These are phyloP conservation scores for Tyrophagus putrescentiae DNA, from an alignment of 1,140 invertebrate species.

Conservation along the genomic window DNA sequence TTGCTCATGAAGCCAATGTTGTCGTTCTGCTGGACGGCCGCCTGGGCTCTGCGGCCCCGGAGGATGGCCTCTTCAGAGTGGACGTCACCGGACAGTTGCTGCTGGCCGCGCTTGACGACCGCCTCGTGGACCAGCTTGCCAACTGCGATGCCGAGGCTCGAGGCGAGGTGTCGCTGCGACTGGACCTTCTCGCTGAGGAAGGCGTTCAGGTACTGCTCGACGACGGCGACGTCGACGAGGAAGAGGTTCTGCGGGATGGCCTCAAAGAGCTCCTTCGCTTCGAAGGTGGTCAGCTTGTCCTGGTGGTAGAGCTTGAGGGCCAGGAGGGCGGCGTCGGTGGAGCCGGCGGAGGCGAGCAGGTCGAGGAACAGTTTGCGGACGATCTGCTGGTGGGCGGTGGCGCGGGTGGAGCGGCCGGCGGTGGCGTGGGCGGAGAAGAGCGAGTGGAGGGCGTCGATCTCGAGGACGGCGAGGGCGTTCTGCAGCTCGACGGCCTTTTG, in stretches of 20 bases:
- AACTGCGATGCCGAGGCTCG: slow-evolving; percentile 18
- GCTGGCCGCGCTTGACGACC: not conserved
- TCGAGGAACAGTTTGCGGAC: slow-evolving; percentile 21
- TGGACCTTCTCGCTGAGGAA: slow-evolving; percentile 3
- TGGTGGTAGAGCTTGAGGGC: slow-evolving; percentile 15
- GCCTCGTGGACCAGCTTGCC: slow-evolving; percentile 21
- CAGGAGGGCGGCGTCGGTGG: slow-evolving; percentile 11
- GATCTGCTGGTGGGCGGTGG: slow-evolving; percentile 18
- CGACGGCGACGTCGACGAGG: slow-evolving; percentile 17
- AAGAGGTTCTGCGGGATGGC: slow-evolving; percentile 24
- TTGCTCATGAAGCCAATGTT: too few species aligned
- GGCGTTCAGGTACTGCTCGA: slow-evolving; percentile 19
- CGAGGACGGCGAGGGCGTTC: slow-evolving; percentile 18
- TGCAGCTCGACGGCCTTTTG: slow-evolving; percentile 19
- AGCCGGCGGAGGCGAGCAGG: slow-evolving; percentile 19
- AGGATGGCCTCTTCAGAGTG: not conserved
- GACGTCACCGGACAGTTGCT: slow-evolving; percentile 8
- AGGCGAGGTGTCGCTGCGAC: slow-evolving; percentile 15
- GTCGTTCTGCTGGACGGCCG: not conserved
- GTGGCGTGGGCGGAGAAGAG: slow-evolving; percentile 17
- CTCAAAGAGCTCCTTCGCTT: slow-evolving; percentile 25
- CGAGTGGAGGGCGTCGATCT: not conserved
- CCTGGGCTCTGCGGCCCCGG: not conserved
- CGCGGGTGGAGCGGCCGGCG: not conserved
- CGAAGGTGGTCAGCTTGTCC: slow-evolving; percentile 17